Evolutionary conservation across 2,113 vertebrate genomes (phyloP), one percentile per base, ranked within the genome.

Genomic region (Osmerus mordax): DNA sequence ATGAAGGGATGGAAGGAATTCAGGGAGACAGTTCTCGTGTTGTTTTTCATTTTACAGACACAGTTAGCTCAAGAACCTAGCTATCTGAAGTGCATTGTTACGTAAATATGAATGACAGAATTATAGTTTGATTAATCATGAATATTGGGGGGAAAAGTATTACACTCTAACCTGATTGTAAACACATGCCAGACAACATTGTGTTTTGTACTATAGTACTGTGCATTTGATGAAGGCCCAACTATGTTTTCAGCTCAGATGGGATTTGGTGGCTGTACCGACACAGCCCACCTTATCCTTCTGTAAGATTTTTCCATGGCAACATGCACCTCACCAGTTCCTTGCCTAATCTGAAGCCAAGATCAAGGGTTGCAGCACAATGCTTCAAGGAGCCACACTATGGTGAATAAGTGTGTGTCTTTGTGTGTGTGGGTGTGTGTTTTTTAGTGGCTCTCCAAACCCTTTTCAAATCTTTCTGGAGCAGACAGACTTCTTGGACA

Each of bases 271-370:
- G 58, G 60, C 59, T 14, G 25, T 65, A 63, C 74, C 69, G 58
- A 75, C 59, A 75, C 81, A 83, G 29, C 77, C n/a, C 66, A 64
- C 77, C 67, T 66, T 11, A 3, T 76, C 67, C 71, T 55, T 73
- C 55, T 13, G 14, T 64, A 65, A 79, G 74, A 54, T 28, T 84
- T 90, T 84, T 67, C 83, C 83, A 84, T 32, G 72, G 77, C 76
- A 89, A 90, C 85, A 52, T 0, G 11, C 67, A 21, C 29, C 81
- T 83, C 68, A 21, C 29, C 81, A 82, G 77, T 68, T 67, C 76
- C 21, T 28, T 75, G 55, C 71, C 78, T 77, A 79, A 83, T 84
- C 58, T 89, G 73, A 84, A 82, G 67, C 67, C 55, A 78, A 81
- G 64, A 67, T 21, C 18, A 16, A 68, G 36, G 4, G 70, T 72